Evolutionary conservation across 1,140 invertebrate genomes (phyloP), one percentile per base, ranked within the genome.

Genomic region (Luehdorfia chinensis): DNA sequence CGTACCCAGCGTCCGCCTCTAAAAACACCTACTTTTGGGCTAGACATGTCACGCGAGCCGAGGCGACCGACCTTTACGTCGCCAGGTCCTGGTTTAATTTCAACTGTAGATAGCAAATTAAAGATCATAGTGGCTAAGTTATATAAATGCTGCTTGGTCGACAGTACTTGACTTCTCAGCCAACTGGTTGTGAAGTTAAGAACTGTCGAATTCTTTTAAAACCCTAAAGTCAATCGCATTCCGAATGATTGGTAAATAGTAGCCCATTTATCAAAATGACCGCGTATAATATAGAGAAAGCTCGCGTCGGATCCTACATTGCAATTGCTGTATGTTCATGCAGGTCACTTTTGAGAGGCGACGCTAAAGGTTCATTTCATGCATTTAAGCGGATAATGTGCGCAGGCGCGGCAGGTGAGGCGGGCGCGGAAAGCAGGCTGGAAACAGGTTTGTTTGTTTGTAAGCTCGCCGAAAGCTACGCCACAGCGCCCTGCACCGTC

Each of bases 371-470:
- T 60, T 59, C 49, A 60, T 56, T 69, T 59, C 32, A 55, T 59
- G 54, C 55, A 56, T 60, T 62, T 60, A 60, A 53, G 50, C 57
- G 51, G 37, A 45, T 44, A 32, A 44, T 49, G 50, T 44, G 15
- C 50, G 36, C 41, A 43, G 50, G 30, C 33, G 48, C 53, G 47
- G 48, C 37, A 50, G 54, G 56, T 48, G 61, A 8, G 50, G 51
- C 13, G 50, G 33, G 50, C 47, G 55, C 16, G 55, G 37, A 21
- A 44, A 28, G 51, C 53, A 15, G 44, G 36, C 43, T 12, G 44
- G 59, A 55, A 72, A 78, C 75, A 56, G 71, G 73, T 77, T 78
- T 77, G 52, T 75, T 71, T 75, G 65, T 75, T 66, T 68, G 72
- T 73, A 60, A 62, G 61, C 63, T 63, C 59, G 50, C 72, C 66